phyloP scores from a whole-genome alignment of 1,140 invertebrate species.

The Neotoxoptera formosana region DNA sequence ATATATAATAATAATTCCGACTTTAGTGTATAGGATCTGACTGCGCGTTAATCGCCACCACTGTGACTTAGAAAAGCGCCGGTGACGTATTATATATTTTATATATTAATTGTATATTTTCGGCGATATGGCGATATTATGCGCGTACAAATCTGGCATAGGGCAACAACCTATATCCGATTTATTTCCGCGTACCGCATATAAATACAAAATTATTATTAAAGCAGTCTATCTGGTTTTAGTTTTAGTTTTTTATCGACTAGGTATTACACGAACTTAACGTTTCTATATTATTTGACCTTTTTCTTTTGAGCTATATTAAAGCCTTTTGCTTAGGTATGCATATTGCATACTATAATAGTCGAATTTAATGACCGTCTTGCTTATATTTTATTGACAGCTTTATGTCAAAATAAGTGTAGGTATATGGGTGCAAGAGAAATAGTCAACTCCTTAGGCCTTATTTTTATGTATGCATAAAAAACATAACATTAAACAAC shows the following conservation, averaged over 20 bases:
- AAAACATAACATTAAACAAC: neutral
- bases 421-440: neutral
- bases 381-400: neutral
- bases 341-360: neutral
- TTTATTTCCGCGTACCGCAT: neutral
- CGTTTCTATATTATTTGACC: neutral
- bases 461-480: neutral
- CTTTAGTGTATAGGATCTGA: neutral
- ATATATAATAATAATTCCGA: constrained; percentile 39
- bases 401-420: constrained; percentile 16
- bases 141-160: neutral
- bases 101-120: neutral
- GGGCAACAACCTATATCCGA: neutral
- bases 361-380: neutral
- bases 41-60: neutral
- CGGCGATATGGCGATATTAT: no score
- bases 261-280: neutral
- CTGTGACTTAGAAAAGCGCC: neutral
- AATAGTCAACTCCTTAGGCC: neutral
- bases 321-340: neutral
- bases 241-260: neutral
- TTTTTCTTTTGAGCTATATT: neutral
- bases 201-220: neutral
- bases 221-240: neutral
- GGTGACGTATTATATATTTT: neutral